These are phyloP conservation scores for Crematogaster levior DNA, from an alignment of 2,888 invertebrate genomes.

Conservation along the genomic window DNA sequence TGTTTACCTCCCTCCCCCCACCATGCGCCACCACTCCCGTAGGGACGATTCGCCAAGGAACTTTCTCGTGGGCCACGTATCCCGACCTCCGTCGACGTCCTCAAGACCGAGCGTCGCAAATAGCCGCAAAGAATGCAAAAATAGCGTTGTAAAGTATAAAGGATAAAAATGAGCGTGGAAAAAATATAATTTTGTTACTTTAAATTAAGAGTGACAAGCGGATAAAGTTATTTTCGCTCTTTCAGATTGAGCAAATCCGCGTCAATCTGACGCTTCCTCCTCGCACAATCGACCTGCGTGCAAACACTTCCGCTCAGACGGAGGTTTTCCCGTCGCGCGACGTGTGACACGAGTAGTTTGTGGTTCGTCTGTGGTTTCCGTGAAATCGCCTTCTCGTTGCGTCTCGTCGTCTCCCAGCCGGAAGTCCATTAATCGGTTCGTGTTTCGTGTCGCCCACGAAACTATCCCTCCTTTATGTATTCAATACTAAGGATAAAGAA, in stretches of 20 bases:
- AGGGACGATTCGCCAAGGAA: background rate
- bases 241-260: background rate
- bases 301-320: slow-evolving; percentile 11
- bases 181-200: background rate
- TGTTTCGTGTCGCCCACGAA: slow-evolving; percentile 56
- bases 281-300: slow-evolving; percentile 5
- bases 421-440: slow-evolving; percentile 72
- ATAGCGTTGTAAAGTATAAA: background rate
- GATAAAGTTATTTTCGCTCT: background rate
- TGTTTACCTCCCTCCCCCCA: slow-evolving; percentile 65
- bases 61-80: background rate
- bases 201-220: background rate
- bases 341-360: slow-evolving; percentile 26
- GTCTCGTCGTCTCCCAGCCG: slow-evolving; percentile 43
- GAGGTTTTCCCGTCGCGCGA: slow-evolving; percentile 17
- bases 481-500: background rate
- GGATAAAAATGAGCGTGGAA: background rate
- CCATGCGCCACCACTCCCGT: slow-evolving; percentile 17
- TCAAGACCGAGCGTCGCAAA: background rate
- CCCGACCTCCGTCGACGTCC: background rate
- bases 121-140: background rate
- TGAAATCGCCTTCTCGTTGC: slow-evolving; percentile 35
- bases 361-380: slow-evolving; percentile 20
- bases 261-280: slow-evolving; percentile 4
- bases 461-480: slow-evolving; percentile 26